phyloP scores from a whole-genome alignment of 2,797 vertebrate species.

The Pyrocephalus nanus region DNA sequence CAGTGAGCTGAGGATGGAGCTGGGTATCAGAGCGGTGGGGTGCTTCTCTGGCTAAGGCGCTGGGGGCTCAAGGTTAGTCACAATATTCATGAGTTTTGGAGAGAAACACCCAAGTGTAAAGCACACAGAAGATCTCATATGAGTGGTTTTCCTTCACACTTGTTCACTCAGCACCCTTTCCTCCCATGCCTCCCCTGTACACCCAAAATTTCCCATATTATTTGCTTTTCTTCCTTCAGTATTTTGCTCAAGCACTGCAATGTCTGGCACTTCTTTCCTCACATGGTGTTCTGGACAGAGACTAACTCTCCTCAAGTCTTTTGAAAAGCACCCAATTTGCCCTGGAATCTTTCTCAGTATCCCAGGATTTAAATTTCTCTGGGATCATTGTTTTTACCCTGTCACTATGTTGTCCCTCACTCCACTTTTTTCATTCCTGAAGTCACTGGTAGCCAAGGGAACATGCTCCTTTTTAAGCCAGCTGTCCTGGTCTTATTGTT shows the following conservation, averaged over 20 bases:
- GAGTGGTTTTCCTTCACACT: background rate
- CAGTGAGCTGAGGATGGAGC: background rate
- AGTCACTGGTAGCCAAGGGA: constrained; percentile 47
- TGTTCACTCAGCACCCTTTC: background rate
- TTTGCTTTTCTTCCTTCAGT: background rate
- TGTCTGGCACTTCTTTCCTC: background rate
- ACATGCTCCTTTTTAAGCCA: constrained; percentile 42
- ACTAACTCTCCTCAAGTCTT: background rate
- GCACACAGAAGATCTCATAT: background rate
- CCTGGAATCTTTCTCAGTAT: background rate
- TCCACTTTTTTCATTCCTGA: constrained; percentile 32
- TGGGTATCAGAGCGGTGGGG: background rate
- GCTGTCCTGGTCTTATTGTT: constrained; percentile 63
- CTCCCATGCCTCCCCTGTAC: background rate
- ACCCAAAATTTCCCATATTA: background rate
- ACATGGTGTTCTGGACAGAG: background rate
- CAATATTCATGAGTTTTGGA: background rate
- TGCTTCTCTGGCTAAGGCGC: background rate
- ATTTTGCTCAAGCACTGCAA: background rate
- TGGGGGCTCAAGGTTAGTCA: background rate
- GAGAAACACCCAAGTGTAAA: background rate
- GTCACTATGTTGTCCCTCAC: background rate
- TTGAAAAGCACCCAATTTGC: background rate
- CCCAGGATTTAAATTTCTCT: background rate
- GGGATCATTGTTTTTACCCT: background rate